Evolutionary conservation across 2,797 vertebrate species (phyloP).

Genomic region (Sebastes elongatus): DNA sequence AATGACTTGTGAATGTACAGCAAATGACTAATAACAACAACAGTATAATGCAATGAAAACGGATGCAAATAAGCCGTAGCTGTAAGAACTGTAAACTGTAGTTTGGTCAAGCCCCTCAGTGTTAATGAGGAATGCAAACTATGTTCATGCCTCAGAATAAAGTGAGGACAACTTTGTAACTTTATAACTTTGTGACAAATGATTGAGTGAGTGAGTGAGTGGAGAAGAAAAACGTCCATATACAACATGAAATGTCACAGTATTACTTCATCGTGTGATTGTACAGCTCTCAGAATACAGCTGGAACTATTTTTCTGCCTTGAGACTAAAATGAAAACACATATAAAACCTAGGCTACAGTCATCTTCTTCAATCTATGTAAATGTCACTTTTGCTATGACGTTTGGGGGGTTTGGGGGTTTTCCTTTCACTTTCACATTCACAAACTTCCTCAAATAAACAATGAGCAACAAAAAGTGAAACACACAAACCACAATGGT

Average conservation of each 20-base stretch:
- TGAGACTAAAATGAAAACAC: background rate
- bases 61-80: background rate
- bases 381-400: background rate
- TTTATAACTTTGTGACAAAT: background rate
- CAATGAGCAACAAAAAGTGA: background rate
- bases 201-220: background rate
- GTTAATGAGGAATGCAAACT: slow-evolving; percentile 13
- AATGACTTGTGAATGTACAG: background rate
- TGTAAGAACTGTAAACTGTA: too few species aligned
- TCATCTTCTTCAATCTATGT: background rate
- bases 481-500: background rate
- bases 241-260: background rate
- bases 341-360: background rate
- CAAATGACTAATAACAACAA: background rate
- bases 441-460: background rate
- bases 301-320: too few species aligned
- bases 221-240: background rate
- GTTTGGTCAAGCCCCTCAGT: background rate
- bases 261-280: background rate
- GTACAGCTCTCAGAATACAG: background rate
- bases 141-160: background rate
- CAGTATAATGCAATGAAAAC: background rate
- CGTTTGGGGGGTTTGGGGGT: too few species aligned
- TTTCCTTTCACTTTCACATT: background rate
- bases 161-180: too few species aligned